A percentile compares a stretch with the other conserved stretches of the same genome.
These are phyloP conservation scores for Drosophila bunnanda DNA, from an alignment of 2,888 invertebrate species.

Conservation along the genomic window DNA sequence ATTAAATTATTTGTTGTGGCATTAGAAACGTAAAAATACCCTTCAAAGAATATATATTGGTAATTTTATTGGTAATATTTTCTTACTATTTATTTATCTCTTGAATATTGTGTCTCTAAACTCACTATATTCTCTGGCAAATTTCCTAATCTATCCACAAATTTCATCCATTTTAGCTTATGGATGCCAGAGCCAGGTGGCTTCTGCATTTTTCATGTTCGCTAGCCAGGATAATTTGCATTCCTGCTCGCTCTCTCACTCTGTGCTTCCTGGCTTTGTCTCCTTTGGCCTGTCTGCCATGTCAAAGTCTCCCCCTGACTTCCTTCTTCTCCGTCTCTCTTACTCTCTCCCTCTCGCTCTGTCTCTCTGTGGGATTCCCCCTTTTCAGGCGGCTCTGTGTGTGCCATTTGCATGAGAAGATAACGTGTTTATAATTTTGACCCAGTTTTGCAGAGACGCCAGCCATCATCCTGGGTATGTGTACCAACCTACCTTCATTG, in stretches of 20 bases:
- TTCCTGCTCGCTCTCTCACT: constrained; percentile 33
- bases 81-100: too few relatives aligned
- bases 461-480: constrained; percentile 38
- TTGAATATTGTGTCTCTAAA: too few relatives aligned
- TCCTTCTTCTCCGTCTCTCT: neutral
- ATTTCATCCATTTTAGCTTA: constrained; percentile 12
- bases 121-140: neutral
- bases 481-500: constrained; percentile 9
- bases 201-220: constrained; percentile 46
- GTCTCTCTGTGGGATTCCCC: constrained; percentile 7
- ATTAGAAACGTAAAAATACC: neutral
- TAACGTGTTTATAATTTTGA: constrained; percentile 80
- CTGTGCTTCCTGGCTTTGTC: constrained; percentile 14
- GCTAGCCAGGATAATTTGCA: constrained; percentile 66
- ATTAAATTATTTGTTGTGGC: too few relatives aligned
- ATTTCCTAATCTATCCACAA: constrained; percentile 10
- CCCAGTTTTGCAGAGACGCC: constrained; percentile 65
- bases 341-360: neutral
- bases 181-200: constrained; percentile 23
- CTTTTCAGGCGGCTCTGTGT: constrained; percentile 49
- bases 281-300: constrained; percentile 17
- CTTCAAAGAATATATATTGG: too few relatives aligned
- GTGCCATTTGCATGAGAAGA: constrained; percentile 76
- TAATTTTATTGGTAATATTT: too few relatives aligned
- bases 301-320: neutral